Evolutionary conservation across 2,888 invertebrate genomes (phyloP).

Genomic region (Drosophila birchii): DNA sequence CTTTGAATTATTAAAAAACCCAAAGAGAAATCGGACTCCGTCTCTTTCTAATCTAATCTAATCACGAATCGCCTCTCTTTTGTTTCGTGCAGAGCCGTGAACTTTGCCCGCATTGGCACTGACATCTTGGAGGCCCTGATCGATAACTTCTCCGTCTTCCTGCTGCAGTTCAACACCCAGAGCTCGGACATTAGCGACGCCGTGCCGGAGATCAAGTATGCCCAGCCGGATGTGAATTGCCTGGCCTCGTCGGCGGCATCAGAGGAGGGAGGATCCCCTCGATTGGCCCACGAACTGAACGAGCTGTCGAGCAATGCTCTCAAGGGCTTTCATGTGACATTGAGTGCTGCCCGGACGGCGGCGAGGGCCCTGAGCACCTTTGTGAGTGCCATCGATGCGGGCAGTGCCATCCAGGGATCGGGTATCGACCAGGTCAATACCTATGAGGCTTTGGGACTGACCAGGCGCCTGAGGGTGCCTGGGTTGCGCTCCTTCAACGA

Average conservation of each 20-base stretch:
- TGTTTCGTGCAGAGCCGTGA: conserved; percentile 70
- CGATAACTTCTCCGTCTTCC: conserved; percentile 77
- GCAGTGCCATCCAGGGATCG: conserved; percentile 81
- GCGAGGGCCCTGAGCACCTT: conserved; percentile 81
- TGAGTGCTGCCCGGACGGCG: conserved; percentile 82
- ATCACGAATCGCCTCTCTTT: not conserved
- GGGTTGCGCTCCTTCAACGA: conserved; percentile 83
- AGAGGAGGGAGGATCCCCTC: conserved; percentile 38
- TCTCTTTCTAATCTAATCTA: not conserved
- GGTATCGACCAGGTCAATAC: conserved; percentile 79
- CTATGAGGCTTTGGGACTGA: conserved; percentile 80
- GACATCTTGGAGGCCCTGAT: conserved; percentile 83
- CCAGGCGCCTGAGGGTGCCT: conserved; percentile 78
- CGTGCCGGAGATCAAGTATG: conserved; percentile 66
- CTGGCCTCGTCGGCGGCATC: conserved; percentile 57
- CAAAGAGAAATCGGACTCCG: not conserved
- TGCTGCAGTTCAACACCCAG: conserved; percentile 82
- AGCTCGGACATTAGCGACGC: conserved; percentile 58
- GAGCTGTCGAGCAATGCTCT: conserved; percentile 72
- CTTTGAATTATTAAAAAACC: not conserved
- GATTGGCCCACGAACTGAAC: conserved; percentile 58
- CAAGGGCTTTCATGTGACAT: conserved; percentile 80
- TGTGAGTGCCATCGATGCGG: conserved; percentile 78
- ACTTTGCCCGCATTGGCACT: conserved; percentile 84
- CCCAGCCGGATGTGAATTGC: conserved; percentile 74